phyloP scores from a whole-genome alignment of 2,888 invertebrate genomes.

The Scaeva pyrastri region DNA sequence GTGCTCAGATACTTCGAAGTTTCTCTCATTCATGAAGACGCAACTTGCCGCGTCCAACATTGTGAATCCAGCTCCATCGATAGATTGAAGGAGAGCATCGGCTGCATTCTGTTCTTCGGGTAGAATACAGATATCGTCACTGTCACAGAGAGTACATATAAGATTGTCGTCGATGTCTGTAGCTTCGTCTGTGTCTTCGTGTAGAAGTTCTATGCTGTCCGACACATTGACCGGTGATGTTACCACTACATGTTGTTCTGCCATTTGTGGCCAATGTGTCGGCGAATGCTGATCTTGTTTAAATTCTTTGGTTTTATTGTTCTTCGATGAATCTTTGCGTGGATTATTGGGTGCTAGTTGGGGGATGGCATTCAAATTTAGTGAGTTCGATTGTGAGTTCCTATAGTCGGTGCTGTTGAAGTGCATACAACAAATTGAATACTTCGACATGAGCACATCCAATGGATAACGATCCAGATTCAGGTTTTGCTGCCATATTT shows the following conservation, averaged over 20 bases:
- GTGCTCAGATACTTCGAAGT: conserved; percentile 71
- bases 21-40: not conserved
- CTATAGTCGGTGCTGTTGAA: conserved; percentile 59
- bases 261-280: not conserved
- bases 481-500: conserved; percentile 59
- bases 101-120: conserved; percentile 20
- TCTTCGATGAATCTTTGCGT: conserved; percentile 13
- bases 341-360: conserved; percentile 35
- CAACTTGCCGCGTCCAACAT: conserved; percentile 69
- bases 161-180: conserved; percentile 51
- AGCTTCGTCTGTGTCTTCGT: conserved; percentile 29
- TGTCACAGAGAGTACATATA: conserved; percentile 55
- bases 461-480: conserved; percentile 44
- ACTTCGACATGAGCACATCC: conserved; percentile 60
- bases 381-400: conserved; percentile 29
- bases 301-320: not conserved
- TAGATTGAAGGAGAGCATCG: conserved; percentile 52
- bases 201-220: conserved; percentile 76
- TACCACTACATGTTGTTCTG: not conserved
- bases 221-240: conserved; percentile 46
- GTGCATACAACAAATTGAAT: conserved; percentile 59
- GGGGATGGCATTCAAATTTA: conserved; percentile 49
- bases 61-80: conserved; percentile 76
- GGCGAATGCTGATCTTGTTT: not conserved
- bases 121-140: conserved; percentile 66